Evolutionary conservation across 2,113 vertebrate genomes (phyloP), one percentile per base, ranked within the genome.

Genomic region (Dromas ardeola): DNA sequence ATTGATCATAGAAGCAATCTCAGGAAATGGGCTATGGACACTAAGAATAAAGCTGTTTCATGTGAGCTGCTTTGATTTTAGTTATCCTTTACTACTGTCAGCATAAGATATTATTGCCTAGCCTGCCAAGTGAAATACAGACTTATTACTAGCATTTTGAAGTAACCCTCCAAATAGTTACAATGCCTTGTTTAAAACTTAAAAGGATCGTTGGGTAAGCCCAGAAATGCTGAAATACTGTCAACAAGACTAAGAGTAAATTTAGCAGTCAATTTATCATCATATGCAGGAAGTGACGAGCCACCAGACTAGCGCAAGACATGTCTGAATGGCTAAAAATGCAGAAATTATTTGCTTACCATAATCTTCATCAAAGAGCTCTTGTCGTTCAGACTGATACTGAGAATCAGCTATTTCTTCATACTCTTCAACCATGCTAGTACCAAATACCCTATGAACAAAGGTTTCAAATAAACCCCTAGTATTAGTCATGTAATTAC

Each of bases 381-480:
- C 99, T 27, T 98, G 98, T 77, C 99, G 98, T 96, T 99, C 99
- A 82, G 99, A 99, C 4, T 99, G 99, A 92, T 99, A 99, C 97
- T 99, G 99, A 27, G 99, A 99, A 95, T 99, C 99, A 71, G 99
- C 99, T 78, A 99, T 99, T 98, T 99, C 99, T 94, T 99, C 99
- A 96, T 99, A 99, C 91, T 99, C 99, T 97, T 99, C 99, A 86
- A 99, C 99, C 99, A 99, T 99, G 97, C 99, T 99, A 79, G 99
- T 99, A 92, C 99, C 99, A 98, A 99, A 99, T 65, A 99, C 99
- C 97, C 99, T 99, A 58, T 6, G 30, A 94, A 84, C 7, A 73
- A 86, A 45, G 96, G 85, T 95, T 93, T 67, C 67, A 85, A 97
- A 91, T n/a, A 91, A 79, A 92, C 43, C 7, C 1, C 6, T 40